Conservation (phyloP, 2,113 vertebrate species). For the Pelvicachromis taeniatus region DNA sequence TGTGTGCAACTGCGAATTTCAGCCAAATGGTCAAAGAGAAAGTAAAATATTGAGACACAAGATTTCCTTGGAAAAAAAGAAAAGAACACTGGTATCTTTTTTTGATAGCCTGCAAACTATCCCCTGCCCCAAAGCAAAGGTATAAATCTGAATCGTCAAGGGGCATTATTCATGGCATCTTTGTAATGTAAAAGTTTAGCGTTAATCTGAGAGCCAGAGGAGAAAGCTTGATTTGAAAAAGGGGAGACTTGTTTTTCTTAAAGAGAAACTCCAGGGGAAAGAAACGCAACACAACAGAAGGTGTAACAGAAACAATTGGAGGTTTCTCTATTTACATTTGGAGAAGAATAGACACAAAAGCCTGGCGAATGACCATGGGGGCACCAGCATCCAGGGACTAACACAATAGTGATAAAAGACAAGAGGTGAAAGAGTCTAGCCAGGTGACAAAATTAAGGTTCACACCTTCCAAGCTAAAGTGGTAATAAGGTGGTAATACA, state of each 20-base stretch:
- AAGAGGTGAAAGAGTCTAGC: too few species aligned
- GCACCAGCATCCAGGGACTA: background rate
- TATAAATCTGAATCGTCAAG: fast-evolving
- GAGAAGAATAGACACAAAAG: background rate
- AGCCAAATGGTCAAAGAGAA: background rate
- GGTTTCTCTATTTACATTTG: background rate
- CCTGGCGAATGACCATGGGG: background rate
- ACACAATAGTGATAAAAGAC: background rate
- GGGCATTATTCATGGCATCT: background rate
- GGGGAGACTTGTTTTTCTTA: background rate
- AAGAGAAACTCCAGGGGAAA: background rate
- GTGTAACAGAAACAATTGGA: too few species aligned
- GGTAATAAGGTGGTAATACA: too few species aligned
- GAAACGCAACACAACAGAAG: background rate
- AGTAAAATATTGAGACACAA: background rate
- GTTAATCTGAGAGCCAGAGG: fast-evolving
- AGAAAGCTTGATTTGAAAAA: background rate
- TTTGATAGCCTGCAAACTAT: too few species aligned
- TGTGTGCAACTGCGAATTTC: background rate
- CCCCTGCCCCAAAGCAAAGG: too few species aligned
- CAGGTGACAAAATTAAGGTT: too few species aligned
- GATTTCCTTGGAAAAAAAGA: background rate
- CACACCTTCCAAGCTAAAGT: too few species aligned
- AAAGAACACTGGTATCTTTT: too few species aligned
- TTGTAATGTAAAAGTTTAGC: background rate